Evolutionary conservation across 2,797 vertebrate species (phyloP).

Genomic region (Sternotherus odoratus): DNA sequence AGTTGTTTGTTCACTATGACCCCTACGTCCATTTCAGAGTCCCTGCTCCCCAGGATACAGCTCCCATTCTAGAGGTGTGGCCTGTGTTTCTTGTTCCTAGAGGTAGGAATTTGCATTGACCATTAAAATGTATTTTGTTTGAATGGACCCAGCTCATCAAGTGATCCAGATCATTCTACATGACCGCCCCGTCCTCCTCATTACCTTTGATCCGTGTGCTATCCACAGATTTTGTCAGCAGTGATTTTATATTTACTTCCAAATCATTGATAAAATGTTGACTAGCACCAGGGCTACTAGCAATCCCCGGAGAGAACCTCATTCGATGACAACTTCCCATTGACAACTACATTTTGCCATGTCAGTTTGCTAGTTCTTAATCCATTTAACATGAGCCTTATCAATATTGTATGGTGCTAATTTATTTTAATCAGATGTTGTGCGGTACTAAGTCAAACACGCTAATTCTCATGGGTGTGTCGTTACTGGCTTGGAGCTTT

Average conservation of each 20-base stretch:
- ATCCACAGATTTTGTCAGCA: no score
- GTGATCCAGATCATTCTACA: no score
- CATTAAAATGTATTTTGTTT: no score
- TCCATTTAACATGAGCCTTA: slow-evolving; percentile 9
- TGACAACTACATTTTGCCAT: not conserved
- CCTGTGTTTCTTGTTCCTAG: no score
- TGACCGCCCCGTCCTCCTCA: no score
- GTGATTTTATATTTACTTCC: not conserved
- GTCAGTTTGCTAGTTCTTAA: slow-evolving; percentile 39
- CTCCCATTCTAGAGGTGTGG: not conserved
- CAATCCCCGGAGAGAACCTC: slow-evolving; percentile 15
- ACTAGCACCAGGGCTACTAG: not conserved
- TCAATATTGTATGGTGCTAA: not conserved
- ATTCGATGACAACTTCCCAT: not conserved
- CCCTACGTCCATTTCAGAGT: no score
- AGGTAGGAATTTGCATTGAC: no score
- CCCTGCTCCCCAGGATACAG: no score
- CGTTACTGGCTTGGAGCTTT: not conserved
- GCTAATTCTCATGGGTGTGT: no score
- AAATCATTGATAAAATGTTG: not conserved
- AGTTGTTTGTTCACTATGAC: no score
- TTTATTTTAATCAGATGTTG: not conserved
- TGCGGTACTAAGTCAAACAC: not conserved
- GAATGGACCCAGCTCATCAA: no score
- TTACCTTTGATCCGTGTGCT: no score